phyloP scores from a whole-genome alignment of 2,888 invertebrate species.

The Pammene fasciana region DNA sequence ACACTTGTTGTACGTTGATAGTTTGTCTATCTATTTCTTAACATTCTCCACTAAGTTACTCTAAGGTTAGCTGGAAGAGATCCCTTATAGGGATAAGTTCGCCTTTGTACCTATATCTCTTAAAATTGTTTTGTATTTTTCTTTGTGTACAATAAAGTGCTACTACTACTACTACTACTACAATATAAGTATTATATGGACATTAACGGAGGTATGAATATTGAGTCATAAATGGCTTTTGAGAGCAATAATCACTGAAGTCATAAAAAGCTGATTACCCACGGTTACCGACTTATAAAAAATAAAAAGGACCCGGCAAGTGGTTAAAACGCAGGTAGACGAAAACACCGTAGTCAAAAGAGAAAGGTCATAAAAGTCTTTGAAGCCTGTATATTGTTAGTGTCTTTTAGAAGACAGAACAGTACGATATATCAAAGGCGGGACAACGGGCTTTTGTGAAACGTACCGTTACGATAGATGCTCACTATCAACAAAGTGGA shows the following conservation, averaged over 20 bases:
- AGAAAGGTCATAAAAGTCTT: constrained; percentile 21
- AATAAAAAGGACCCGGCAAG: constrained; percentile 66
- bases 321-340: constrained; percentile 74
- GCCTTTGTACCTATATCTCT: no score
- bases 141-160: no score
- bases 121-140: no score
- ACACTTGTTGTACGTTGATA: no score
- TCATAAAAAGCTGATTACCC: constrained; percentile 64
- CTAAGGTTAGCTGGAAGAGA: no score
- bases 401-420: constrained; percentile 7
- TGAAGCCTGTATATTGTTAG: not conserved
- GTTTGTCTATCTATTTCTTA: no score
- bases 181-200: constrained; percentile 20
- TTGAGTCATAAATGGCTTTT: constrained; percentile 28
- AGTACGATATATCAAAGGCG: constrained; percentile 53
- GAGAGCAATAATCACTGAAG: constrained; percentile 46
- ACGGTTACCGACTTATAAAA: constrained; percentile 61
- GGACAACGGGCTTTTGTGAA: constrained; percentile 65
- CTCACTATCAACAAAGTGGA: constrained; percentile 60
- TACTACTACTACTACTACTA: no score
- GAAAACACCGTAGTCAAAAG: constrained; percentile 45
- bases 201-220: constrained; percentile 18
- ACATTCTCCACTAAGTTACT: no score
- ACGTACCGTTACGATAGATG: constrained; percentile 68
- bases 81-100: no score